These are phyloP conservation scores for Machaerirhynchus nigripectus DNA, from an alignment of 2,113 vertebrate species.

Conservation along the genomic window DNA sequence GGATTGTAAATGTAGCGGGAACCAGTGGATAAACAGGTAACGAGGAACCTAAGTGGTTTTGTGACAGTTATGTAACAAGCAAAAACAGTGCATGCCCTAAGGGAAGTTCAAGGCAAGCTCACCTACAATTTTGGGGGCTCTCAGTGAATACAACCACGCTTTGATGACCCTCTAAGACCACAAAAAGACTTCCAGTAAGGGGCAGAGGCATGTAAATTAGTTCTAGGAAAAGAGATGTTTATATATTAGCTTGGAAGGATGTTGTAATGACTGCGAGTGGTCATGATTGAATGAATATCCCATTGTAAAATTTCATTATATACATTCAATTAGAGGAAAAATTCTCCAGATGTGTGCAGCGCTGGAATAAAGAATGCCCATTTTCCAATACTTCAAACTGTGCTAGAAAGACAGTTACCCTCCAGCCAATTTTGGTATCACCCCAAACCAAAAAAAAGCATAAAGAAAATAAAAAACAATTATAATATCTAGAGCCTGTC, in stretches of 20 bases:
- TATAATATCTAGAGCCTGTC: background rate
- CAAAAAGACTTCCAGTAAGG: background rate
- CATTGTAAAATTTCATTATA: accelerated
- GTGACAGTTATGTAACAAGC: background rate
- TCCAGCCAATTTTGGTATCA: background rate
- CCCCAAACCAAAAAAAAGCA: background rate
- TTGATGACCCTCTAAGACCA: background rate
- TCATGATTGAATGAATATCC: background rate
- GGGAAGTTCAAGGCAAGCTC: background rate
- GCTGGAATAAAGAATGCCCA: background rate
- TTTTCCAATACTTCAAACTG: background rate
- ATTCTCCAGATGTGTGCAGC: background rate
- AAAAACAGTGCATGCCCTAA: background rate
- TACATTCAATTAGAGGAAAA: background rate
- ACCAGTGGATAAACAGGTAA: background rate
- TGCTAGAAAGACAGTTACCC: background rate
- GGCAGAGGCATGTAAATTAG: background rate
- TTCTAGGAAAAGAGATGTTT: background rate
- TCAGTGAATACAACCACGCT: background rate
- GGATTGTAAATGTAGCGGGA: background rate
- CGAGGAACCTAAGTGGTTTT: background rate
- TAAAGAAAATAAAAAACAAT: background rate
- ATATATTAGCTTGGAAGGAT: background rate
- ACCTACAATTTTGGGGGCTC: background rate
- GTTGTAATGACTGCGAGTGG: background rate